These are phyloP conservation scores for Lemur catta DNA, from an alignment of 2,797 vertebrate genomes.

Conservation along the genomic window DNA sequence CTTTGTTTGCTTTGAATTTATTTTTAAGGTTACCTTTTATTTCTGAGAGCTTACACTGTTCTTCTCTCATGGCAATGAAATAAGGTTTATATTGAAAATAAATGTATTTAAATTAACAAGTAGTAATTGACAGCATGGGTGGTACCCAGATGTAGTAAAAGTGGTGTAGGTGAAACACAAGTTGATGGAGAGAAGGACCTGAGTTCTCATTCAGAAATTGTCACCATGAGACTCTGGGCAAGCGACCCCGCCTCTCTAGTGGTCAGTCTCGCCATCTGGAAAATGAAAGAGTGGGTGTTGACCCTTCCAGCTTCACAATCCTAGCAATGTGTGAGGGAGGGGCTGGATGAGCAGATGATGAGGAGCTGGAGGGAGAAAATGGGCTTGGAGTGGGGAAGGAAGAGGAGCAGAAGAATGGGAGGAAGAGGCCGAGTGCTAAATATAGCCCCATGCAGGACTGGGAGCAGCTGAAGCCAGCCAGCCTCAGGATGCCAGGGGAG, in stretches of 20 bases:
- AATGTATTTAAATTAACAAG: not conserved
- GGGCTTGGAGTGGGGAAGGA: not conserved
- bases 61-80: not conserved
- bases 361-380: not conserved
- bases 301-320: not conserved
- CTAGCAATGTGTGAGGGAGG: not conserved
- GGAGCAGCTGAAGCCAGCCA: not conserved
- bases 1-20: conserved; percentile 38
- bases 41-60: conserved; percentile 59
- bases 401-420: not conserved
- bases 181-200: not conserved
- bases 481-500: not conserved
- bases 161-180: not conserved
- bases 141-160: not conserved
- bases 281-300: not conserved
- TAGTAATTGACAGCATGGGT: not conserved
- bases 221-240: not conserved
- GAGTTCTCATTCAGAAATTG: not conserved
- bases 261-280: not conserved
- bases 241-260: not conserved
- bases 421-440: conserved; percentile 19
- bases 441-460: not conserved
- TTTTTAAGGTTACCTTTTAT: conserved; percentile 62
- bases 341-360: not conserved
- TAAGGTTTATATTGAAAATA: not conserved